Conservation (phyloP, 2,888 invertebrate species). For the Cheilosia vulpina region DNA sequence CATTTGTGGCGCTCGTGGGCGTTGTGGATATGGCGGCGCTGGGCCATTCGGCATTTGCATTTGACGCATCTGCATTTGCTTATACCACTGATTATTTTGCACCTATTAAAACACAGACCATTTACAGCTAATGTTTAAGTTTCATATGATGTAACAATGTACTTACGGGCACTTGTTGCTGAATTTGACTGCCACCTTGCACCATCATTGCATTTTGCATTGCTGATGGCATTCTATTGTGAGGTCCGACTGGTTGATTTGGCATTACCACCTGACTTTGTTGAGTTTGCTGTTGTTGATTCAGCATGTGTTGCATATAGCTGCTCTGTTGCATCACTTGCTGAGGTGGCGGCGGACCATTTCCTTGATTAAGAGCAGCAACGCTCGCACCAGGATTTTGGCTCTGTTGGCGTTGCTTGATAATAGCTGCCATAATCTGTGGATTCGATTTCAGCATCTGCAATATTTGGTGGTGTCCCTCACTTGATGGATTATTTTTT, state of each 20-base stretch:
- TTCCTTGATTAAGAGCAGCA: conserved; percentile 78
- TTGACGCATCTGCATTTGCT: conserved; percentile 84
- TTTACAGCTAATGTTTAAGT: not conserved
- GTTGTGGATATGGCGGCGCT: conserved; percentile 83
- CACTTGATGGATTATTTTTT: conserved; percentile 94
- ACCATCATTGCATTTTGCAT: conserved; percentile 82
- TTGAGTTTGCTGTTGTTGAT: conserved; percentile 81
- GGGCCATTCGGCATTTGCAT: conserved; percentile 84
- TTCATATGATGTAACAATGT: not conserved
- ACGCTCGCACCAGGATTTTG: conserved; percentile 80
- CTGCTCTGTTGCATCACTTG: conserved; percentile 77
- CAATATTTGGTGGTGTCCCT: conserved; percentile 95
- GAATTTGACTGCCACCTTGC: conserved; percentile 77
- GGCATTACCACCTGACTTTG: conserved; percentile 85
- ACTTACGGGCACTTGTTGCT: conserved; percentile 83
- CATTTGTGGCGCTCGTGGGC: conserved; percentile 82
- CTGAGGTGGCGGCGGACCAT: conserved; percentile 79
- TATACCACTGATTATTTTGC: conserved; percentile 82
- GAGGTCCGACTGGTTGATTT: conserved; percentile 81
- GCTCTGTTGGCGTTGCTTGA: conserved; percentile 91
- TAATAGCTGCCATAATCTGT: conserved; percentile 97
- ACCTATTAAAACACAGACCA: conserved; percentile 65
- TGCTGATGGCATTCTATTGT: conserved; percentile 82
- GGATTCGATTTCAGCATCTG: conserved; percentile 97
- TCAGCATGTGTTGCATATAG: conserved; percentile 83